These are phyloP conservation scores for Ennomos quercinarius DNA, from an alignment of 2,888 invertebrate genomes.

Conservation along the genomic window DNA sequence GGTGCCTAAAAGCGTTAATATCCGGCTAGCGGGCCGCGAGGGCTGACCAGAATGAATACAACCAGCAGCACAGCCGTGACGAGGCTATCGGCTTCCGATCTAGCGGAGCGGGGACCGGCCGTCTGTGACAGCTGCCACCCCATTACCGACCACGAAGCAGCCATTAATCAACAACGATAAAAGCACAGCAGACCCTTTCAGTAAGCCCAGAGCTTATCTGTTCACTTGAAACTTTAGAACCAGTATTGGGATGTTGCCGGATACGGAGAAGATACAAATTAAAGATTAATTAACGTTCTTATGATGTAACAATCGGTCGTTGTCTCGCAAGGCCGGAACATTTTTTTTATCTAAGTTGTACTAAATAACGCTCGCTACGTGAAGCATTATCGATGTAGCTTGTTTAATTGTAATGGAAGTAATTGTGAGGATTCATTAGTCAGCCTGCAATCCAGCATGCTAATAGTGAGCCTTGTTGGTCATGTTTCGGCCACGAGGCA, in stretches of 20 bases:
- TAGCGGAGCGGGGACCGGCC: conserved; percentile 38
- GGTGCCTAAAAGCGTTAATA: conserved; percentile 68
- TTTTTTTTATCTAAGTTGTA: conserved; percentile 11
- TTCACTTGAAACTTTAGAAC: conserved; percentile 26
- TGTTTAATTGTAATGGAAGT: conserved; percentile 13
- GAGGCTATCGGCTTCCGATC: conserved; percentile 77
- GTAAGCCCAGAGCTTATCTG: conserved; percentile 24
- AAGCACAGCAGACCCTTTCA: conserved; percentile 29
- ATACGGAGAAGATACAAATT: conserved; percentile 25
- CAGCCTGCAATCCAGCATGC: conserved; percentile 45
- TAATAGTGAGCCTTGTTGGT: conserved; percentile 50
- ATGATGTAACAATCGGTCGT: conserved; percentile 17
- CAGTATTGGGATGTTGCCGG: conserved; percentile 25
- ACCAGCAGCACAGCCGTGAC: conserved; percentile 62
- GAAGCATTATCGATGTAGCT: conserved; percentile 10
- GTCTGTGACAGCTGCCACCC: conserved; percentile 49
- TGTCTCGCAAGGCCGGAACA: conserved; percentile 20
- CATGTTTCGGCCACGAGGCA: conserved; percentile 57
- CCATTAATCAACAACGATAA: conserved; percentile 35
- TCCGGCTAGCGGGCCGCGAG: conserved; percentile 73
- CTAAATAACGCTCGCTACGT: conserved; percentile 10
- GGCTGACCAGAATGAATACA: conserved; percentile 63
- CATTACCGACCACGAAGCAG: conserved; percentile 26
- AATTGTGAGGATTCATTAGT: conserved; percentile 45
- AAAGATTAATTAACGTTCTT: conserved; percentile 27